Conservation (phyloP, 2,888 invertebrate genomes). For the Parnassius glacialis region DNA sequence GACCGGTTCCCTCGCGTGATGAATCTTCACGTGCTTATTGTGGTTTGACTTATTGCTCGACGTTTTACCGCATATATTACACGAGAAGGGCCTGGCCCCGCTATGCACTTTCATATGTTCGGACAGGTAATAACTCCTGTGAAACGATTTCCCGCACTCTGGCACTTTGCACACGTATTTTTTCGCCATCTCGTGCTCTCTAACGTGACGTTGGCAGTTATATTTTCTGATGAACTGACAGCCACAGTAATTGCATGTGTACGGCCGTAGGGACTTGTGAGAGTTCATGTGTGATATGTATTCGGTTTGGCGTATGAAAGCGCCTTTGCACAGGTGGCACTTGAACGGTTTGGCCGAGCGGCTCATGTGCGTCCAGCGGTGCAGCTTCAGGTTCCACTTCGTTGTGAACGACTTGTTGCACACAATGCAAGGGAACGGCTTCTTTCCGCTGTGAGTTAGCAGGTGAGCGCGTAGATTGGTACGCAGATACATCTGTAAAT, state of each 20-base stretch:
- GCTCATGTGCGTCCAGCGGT: constrained; percentile 93
- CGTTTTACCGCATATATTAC: constrained; percentile 93
- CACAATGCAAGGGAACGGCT: constrained; percentile 89
- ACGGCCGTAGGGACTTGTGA: constrained; percentile 90
- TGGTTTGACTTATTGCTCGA: constrained; percentile 95
- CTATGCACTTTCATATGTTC: constrained; percentile 94
- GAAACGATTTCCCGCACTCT: constrained; percentile 91
- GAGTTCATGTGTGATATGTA: constrained; percentile 92
- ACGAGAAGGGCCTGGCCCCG: constrained; percentile 89
- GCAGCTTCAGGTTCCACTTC: constrained; percentile 94
- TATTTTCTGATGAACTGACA: constrained; percentile 93
- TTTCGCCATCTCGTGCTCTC: constrained; percentile 90
- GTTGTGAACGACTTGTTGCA: constrained; percentile 93
- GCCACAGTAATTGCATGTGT: constrained; percentile 94
- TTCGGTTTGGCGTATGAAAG: constrained; percentile 90
- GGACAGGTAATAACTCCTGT: constrained; percentile 92
- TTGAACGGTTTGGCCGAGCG: constrained; percentile 92
- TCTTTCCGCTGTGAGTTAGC: constrained; percentile 87
- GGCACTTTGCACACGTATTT: constrained; percentile 86
- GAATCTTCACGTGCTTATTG: constrained; percentile 93
- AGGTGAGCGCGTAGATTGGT: constrained; percentile 90
- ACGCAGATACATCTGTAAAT: constrained; percentile 85
- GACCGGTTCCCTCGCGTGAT: constrained; percentile 92
- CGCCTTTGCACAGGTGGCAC: constrained; percentile 90
- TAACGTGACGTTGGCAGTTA: constrained; percentile 91